A percentile compares a stretch with the other conserved stretches of the same genome.
Conservation (phyloP, 2,888 invertebrate genomes). For the Stratiomys singularior region DNA sequence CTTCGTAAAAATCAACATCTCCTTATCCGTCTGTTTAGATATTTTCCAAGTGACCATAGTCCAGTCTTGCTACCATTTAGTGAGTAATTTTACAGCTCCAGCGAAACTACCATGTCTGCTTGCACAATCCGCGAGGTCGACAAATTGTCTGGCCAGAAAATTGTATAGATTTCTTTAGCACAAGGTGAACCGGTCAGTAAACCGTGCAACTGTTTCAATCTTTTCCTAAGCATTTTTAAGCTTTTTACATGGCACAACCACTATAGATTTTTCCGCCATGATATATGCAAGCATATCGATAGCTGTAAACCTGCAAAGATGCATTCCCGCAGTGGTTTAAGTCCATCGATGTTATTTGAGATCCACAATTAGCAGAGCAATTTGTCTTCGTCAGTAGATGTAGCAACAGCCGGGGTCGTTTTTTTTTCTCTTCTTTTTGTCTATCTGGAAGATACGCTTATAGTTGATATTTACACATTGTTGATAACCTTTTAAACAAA, state of each 20-base stretch:
- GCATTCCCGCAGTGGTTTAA: background rate
- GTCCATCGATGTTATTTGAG: background rate
- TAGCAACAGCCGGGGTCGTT: no score
- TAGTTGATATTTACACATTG: no score
- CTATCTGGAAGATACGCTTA: no score
- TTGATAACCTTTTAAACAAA: no score
- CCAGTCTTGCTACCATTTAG: no score
- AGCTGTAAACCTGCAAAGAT: background rate
- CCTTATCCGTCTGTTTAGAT: no score
- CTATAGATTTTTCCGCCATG: background rate
- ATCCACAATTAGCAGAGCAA: background rate
- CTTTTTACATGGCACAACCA: background rate
- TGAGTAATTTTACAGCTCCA: no score
- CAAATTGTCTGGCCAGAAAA: conserved; percentile 31
- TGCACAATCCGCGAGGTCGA: background rate
- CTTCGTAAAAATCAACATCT: no score
- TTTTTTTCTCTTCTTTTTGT: no score
- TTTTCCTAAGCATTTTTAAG: background rate
- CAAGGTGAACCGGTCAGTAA: conserved; percentile 31
- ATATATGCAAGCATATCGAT: background rate
- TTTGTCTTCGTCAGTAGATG: conserved; percentile 14
- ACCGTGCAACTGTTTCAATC: background rate
- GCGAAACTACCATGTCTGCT: background rate
- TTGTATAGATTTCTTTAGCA: conserved; percentile 26
- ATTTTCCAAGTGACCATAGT: no score